Evolutionary conservation across 2,113 vertebrate species (phyloP).

Genomic region (Toxotes chatareus): DNA sequence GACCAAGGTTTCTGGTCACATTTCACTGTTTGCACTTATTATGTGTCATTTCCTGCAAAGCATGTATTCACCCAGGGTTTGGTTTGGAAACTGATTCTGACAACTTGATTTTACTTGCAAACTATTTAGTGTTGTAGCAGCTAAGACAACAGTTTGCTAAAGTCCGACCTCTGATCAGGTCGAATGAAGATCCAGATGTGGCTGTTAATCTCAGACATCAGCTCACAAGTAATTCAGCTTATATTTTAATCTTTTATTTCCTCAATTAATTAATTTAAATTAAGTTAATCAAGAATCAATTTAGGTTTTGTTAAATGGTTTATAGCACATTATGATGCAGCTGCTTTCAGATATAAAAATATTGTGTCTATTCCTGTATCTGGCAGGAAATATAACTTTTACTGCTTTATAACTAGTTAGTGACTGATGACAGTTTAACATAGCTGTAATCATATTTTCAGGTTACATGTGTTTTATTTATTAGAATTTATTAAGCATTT

Average conservation of each 20-base stretch:
- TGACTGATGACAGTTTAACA: background rate
- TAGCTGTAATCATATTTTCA: background rate
- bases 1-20: no score
- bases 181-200: background rate
- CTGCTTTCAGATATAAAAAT: background rate
- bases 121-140: background rate
- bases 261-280: background rate
- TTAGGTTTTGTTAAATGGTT: background rate
- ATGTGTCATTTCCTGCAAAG: no score
- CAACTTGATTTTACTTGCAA: background rate
- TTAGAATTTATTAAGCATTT: background rate
- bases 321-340: background rate
- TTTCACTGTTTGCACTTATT: no score
- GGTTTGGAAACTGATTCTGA: background rate
- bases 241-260: no score
- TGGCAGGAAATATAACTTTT: background rate
- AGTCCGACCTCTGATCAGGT: background rate
- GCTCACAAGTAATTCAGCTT: background rate
- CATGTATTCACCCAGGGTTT: no score
- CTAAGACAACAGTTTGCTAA: constrained; percentile 5
- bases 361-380: no score
- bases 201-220: background rate
- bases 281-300: background rate
- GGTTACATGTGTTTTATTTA: background rate
- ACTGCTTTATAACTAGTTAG: background rate